A percentile compares a stretch with the other conserved stretches of the same genome.
phyloP scores from a whole-genome alignment of 2,797 vertebrate species.

The Cichlasoma orientale region DNA sequence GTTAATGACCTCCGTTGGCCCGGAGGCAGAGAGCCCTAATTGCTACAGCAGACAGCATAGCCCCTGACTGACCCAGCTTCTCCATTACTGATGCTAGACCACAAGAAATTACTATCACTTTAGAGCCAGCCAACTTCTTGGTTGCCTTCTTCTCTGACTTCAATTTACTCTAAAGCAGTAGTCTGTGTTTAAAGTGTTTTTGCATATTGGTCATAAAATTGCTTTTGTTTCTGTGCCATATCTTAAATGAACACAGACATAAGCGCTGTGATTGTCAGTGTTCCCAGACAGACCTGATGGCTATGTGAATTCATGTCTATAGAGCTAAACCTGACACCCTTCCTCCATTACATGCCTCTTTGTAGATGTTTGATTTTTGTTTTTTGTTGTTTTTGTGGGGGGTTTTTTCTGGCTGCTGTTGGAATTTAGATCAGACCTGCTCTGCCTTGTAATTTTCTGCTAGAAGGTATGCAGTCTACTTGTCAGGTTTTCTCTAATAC shows the following conservation, averaged over 20 bases:
- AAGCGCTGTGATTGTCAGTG: constrained; percentile 25
- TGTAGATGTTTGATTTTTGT: constrained; percentile 48
- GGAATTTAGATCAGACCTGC: constrained; percentile 58
- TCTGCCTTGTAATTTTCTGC: constrained; percentile 25
- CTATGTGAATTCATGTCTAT: constrained; percentile 46
- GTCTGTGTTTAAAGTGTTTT: not conserved
- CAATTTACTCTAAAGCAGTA: not conserved
- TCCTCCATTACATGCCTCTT: constrained; percentile 39
- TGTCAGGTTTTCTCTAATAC: constrained; percentile 1
- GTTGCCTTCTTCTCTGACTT: not conserved
- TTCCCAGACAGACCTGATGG: constrained; percentile 30
- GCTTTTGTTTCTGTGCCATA: not conserved
- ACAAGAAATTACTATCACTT: constrained; percentile 37
- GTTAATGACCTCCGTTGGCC: constrained; percentile 76
- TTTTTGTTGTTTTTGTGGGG: not conserved
- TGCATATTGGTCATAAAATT: not conserved
- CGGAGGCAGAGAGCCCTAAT: constrained; percentile 68
- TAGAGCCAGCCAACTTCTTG: constrained; percentile 5
- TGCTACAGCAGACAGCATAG: constrained; percentile 73
- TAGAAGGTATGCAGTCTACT: constrained; percentile 18
- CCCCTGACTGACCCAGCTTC: constrained; percentile 73
- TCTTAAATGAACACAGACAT: not conserved
- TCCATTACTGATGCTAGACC: constrained; percentile 58
- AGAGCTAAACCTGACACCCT: constrained; percentile 55
- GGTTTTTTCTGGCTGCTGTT: constrained; percentile 22